Evolutionary conservation across 2,888 invertebrate species (phyloP), one percentile per base, ranked within the genome.

Genomic region (Omphaloscelis lunosa): DNA sequence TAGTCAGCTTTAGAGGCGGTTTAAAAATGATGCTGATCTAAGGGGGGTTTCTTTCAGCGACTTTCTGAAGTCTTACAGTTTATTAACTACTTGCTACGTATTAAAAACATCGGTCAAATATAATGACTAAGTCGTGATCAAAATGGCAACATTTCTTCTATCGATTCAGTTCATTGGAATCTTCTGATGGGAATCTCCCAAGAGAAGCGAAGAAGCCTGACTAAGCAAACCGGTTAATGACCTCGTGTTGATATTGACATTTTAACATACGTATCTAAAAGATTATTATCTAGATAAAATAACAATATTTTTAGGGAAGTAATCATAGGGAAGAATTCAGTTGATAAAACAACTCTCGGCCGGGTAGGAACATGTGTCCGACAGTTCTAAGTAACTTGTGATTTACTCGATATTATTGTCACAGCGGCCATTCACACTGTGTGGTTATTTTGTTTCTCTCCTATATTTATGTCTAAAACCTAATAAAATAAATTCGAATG

Each of bases 401-500:
- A 56, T 78, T 66, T 65, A 45, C n/a, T 45, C 3, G 34, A 77
- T 67, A 78, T 69, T 53, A 48, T 56, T 79, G 78, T 72, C 66
- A 56, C 53, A 29, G 65, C 41, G 70, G 83, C 2, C 80, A 80
- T 84, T 86, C 75, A 85, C 73, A 73, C 69, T 23, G 23, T 12
- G 39, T 45, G n/a, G 41, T 68, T 51, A 45, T 63, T 71, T 12
- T 41, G 15, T 72, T 78, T 62, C 7, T 23, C 34, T 65, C 17
- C 8, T 34, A 41, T 72, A 53, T 41, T 39, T 69, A 71, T 59
- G 15, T 63, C 41, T 27, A 59, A 41, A 77, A 71, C 41, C n/a
- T 62, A 62, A 81, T 84, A 74, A 74, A 77, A 77, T 80, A 75
- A 39, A 79, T 79, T 70, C 45, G 63, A 77, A 79, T 62, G 23